Conservation (phyloP, 2,888 invertebrate species). For the Matsumyia berberina region DNA sequence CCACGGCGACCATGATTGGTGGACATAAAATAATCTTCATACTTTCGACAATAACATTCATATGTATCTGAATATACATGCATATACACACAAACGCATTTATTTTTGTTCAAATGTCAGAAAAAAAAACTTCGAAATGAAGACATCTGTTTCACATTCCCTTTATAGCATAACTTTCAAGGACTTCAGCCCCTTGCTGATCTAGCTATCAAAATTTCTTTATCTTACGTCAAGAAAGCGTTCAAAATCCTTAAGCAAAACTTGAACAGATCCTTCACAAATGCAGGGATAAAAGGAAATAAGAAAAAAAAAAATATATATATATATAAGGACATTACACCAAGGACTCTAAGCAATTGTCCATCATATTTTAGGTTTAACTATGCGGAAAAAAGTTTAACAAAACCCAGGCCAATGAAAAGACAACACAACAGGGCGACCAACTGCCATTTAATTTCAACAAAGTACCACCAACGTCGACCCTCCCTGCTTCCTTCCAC, state of each 20-base stretch:
- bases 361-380: slow-evolving; percentile 72
- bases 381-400: slow-evolving; percentile 73
- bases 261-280: slow-evolving; percentile 10
- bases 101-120: too few species aligned
- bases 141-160: too few species aligned
- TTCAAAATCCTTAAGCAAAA: slow-evolving; percentile 6
- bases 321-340: slow-evolving; percentile 23
- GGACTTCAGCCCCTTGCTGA: neutral
- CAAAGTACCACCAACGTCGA: slow-evolving; percentile 42
- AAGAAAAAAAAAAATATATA: slow-evolving; percentile 2
- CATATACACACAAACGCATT: too few species aligned
- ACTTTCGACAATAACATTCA: too few species aligned
- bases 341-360: slow-evolving; percentile 62
- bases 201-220: neutral
- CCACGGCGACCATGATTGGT: too few species aligned
- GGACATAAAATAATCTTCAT: too few species aligned
- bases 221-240: neutral
- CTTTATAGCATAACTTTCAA: too few species aligned
- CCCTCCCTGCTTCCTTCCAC: neutral
- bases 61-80: too few species aligned
- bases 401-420: slow-evolving; percentile 61
- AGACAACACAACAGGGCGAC: slow-evolving; percentile 63
- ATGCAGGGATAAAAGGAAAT: neutral
- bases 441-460: slow-evolving; percentile 73
- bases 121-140: too few species aligned